phyloP scores from a whole-genome alignment of 2,797 vertebrate genomes.

The Amblyraja radiata region DNA sequence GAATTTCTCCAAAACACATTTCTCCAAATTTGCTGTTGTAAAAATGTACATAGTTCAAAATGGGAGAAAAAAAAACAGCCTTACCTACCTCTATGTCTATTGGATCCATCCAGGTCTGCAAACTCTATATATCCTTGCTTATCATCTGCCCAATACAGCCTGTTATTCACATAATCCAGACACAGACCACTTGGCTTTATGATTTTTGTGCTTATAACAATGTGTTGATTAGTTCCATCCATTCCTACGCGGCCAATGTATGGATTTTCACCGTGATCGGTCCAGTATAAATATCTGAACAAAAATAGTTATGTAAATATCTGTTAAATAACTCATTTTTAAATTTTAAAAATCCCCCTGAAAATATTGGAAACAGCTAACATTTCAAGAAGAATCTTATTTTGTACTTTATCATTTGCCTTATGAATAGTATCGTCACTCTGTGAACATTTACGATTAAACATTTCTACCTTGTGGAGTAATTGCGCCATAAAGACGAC shows the following conservation, averaged over 20 bases:
- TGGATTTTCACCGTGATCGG: slow-evolving; percentile 89
- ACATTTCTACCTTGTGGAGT: background rate
- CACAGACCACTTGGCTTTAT: slow-evolving; percentile 85
- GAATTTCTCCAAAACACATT: no score
- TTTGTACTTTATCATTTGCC: background rate
- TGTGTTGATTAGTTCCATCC: slow-evolving; percentile 79
- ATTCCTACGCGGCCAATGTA: slow-evolving; percentile 87
- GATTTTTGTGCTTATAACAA: slow-evolving; percentile 84
- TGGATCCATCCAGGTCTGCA: slow-evolving; percentile 86
- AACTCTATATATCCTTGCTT: slow-evolving; percentile 84
- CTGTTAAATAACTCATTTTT: background rate
- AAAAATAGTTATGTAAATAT: slow-evolving; percentile 35
- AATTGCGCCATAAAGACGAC: background rate
- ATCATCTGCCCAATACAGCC: slow-evolving; percentile 89
- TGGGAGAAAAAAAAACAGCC: slow-evolving; percentile 10
- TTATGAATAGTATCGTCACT: background rate
- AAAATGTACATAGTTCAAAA: background rate
- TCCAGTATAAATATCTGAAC: slow-evolving; percentile 87
- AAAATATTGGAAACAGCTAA: background rate
- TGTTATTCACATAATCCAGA: slow-evolving; percentile 90
- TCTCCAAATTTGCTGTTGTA: no score
- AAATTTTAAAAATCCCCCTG: background rate
- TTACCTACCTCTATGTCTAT: slow-evolving; percentile 78
- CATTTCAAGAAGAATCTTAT: background rate
- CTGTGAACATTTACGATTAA: background rate